A percentile compares a stretch with the other conserved stretches of the same genome.
These are phyloP conservation scores for Forficula auricularia DNA, from an alignment of 1,140 invertebrate genomes.

Conservation along the genomic window DNA sequence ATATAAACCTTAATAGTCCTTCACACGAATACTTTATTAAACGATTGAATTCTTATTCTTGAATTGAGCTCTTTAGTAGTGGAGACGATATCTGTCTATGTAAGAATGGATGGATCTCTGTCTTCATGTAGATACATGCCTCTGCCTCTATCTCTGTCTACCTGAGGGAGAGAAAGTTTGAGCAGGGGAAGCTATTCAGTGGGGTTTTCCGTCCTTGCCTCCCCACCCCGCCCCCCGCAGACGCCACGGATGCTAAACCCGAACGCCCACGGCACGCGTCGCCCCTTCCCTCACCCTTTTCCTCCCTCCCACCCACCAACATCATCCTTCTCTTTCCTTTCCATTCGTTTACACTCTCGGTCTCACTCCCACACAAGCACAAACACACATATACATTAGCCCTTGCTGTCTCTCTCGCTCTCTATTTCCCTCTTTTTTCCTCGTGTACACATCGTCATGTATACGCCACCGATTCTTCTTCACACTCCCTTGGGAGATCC, in stretches of 20 bases:
- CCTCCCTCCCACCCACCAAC: conserved; percentile 4
- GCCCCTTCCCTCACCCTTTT: conserved; percentile 4
- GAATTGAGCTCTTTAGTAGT: too few relatives aligned
- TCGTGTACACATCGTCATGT: conserved; percentile 2
- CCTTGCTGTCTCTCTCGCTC: conserved; percentile 7
- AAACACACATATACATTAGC: too few relatives aligned
- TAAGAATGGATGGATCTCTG: too few relatives aligned
- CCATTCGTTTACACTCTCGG: conserved; percentile 6
- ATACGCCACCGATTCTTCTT: not conserved
- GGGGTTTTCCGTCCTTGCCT: conserved; percentile 8
- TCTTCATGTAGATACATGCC: too few relatives aligned
- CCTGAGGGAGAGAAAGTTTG: conserved; percentile 3
- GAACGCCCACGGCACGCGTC: conserved; percentile 22
- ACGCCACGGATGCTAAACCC: conserved; percentile 9
- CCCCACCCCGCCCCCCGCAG: conserved; percentile 13
- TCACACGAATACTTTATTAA: too few relatives aligned
- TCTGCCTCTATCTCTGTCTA: too few relatives aligned
- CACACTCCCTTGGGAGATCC: not conserved
- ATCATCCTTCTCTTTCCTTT: conserved; percentile 9
- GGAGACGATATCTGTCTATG: too few relatives aligned
- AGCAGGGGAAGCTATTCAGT: not conserved
- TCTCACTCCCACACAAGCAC: too few relatives aligned
- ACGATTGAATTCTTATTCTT: too few relatives aligned
- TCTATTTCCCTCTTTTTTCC: conserved; percentile 2
- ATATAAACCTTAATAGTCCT: too few relatives aligned